Base-by-base conservation (phyloP, 2,113 vertebrate species). In the Oncorhynchus mykiss region DNA sequence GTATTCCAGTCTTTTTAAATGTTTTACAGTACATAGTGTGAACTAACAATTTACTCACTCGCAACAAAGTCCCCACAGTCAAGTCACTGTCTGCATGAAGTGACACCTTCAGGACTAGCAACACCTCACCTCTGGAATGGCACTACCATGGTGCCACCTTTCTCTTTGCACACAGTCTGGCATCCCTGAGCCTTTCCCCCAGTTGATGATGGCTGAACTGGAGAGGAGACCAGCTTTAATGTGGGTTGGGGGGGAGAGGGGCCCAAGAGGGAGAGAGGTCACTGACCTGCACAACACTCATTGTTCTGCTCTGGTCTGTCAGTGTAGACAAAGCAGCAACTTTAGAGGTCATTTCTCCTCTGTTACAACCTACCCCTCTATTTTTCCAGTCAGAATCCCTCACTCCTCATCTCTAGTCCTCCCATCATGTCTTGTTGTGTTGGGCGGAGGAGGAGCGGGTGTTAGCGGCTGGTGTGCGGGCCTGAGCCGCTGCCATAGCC, bases 361-460 rank as follows among this genome's bases (percentile, higher is more conserved):
- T 45, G 39, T 45, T 45, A 45, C 39, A 11, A 45, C 39, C 39
- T 11, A 45, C 6, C 57, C 54, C 71, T 25, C 11, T 67, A 45
- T 45, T 11, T 2, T 24, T 70, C 64, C 51, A 70, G 57, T 72
- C 80, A 67, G 77, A 25, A 60, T 39, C 82, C 66, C 77, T 65
- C 80, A 65, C 48, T 39, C 62, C 68, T 29, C 51, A 18, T 31
- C 73, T 80, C 76, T 74, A 74, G 70, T 72, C 73, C 85, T 77
- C 70, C 34, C 22, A 80, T 97, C 95, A 97, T 89, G 95, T 96
- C 88, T 96, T 96, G 89, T 94, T 93, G 89, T 94, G 85, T n/a
- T 92, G 91, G 62, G 81, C 75, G 1, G 88, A 70, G 1, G 93
- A 93, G 39, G 94, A 93, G 59, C 92, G 92, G 1, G 94, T 94